These are phyloP conservation scores for Sanderia malayensis DNA, from an alignment of 30 jellyfish, hydroid and myxozoan species.

Conservation along the genomic window DNA sequence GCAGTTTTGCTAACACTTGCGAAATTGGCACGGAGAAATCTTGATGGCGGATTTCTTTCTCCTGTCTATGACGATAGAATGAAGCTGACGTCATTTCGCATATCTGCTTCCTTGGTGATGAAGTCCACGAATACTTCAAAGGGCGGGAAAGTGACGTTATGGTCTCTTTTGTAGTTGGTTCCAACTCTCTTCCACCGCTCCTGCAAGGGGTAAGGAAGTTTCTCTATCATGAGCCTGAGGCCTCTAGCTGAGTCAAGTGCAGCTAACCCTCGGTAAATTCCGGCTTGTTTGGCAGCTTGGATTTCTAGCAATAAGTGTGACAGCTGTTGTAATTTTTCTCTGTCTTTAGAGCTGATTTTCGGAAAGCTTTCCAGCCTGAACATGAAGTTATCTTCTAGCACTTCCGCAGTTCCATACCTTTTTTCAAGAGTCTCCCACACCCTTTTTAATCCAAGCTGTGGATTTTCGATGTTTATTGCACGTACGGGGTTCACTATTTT, in stretches of 20 bases:
- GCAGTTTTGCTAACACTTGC: constrained; percentile 26
- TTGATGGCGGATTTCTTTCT: constrained; percentile 16
- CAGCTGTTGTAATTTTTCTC: constrained; percentile 24
- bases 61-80: constrained; percentile 8
- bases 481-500: constrained; percentile 13
- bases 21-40: constrained; percentile 1
- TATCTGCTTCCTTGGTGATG: constrained; percentile 28
- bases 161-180: constrained; percentile 15
- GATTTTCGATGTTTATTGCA: constrained; percentile 23
- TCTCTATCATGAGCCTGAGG: constrained; percentile 4
- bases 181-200: constrained; percentile 37
- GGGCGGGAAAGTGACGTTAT: too few relatives aligned
- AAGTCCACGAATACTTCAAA: constrained; percentile 27
- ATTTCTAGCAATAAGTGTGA: constrained; percentile 22
- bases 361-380: constrained; percentile 23
- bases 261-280: constrained; percentile 24
- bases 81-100: constrained; percentile 41
- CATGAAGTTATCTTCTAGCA: constrained; percentile 28
- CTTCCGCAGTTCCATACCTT: constrained; percentile 23
- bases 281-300: constrained; percentile 26
- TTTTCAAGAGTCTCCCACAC: constrained; percentile 27
- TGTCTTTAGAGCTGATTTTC: constrained; percentile 15
- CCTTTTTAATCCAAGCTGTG: constrained; percentile 12
- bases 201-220: constrained; percentile 42
- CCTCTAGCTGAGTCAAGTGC: constrained; percentile 33